Percentiles rank a stretch among this genome's conserved stretches.
phyloP scores from a whole-genome alignment of 1,140 invertebrate genomes.

The Achatina immaculata region DNA sequence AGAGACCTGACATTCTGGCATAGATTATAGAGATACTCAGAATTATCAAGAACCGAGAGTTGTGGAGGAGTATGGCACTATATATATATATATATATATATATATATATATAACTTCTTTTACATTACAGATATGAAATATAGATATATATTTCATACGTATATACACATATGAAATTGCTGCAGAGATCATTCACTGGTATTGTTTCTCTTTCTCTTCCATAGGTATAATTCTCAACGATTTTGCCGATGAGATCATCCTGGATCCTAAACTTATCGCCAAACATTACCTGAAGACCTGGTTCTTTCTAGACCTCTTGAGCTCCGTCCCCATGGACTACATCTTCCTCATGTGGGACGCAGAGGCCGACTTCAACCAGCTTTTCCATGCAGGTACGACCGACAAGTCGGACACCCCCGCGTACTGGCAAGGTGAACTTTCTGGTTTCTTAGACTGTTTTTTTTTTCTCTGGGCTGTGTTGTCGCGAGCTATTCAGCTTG shows the following conservation, averaged over 20 bases:
- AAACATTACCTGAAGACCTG: slow-evolving; percentile 98
- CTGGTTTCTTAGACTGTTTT: slow-evolving; percentile 41
- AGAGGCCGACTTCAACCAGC: slow-evolving; percentile 65
- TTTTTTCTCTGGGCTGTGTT: too few species aligned
- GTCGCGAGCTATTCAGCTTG: too few species aligned
- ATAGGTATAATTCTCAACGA: slow-evolving; percentile 99
- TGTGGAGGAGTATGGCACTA: too few species aligned
- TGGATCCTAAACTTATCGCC: slow-evolving; percentile 98
- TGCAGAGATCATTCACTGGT: background rate
- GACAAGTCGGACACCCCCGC: slow-evolving; percentile 47
- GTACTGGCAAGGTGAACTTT: slow-evolving; percentile 70
- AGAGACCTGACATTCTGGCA: too few species aligned
- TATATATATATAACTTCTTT: too few species aligned
- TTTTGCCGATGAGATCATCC: slow-evolving; percentile 92
- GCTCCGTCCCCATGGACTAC: slow-evolving; percentile 99
- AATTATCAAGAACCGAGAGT: too few species aligned
- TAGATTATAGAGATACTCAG: too few species aligned
- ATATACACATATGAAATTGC: too few species aligned
- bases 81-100: too few species aligned
- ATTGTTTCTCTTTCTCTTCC: slow-evolving; percentile 22
- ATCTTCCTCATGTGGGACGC: slow-evolving; percentile 98
- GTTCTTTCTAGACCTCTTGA: slow-evolving; percentile 99
- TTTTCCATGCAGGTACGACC: slow-evolving; percentile 69
- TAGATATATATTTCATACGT: too few species aligned
- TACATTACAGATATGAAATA: too few species aligned